These are phyloP conservation scores for Cebidichthys violaceus DNA, from an alignment of 2,113 vertebrate genomes.

Conservation along the genomic window DNA sequence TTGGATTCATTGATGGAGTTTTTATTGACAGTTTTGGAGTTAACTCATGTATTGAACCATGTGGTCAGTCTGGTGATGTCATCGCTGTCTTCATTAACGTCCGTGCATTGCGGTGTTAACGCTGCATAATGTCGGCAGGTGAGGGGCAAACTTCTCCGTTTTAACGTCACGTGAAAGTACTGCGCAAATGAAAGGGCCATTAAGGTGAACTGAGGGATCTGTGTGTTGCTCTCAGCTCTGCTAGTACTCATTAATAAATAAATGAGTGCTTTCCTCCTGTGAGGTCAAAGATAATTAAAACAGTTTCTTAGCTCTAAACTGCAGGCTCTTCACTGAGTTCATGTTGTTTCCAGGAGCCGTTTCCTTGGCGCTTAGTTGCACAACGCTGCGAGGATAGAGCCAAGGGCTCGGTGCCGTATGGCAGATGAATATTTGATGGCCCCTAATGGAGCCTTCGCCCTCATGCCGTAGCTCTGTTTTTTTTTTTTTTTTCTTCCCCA, in stretches of 20 bases:
- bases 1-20: slow-evolving; percentile 73
- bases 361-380: slow-evolving; percentile 52
- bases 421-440: slow-evolving; percentile 83
- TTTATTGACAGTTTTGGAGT: slow-evolving; percentile 74
- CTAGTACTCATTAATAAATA: slow-evolving; percentile 42
- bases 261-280: slow-evolving; percentile 26
- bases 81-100: slow-evolving; percentile 55
- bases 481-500: no score
- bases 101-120: slow-evolving; percentile 47
- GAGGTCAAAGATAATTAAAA: slow-evolving; percentile 44
- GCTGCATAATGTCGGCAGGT: slow-evolving; percentile 29
- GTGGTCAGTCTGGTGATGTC: slow-evolving; percentile 75
- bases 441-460: slow-evolving; percentile 72
- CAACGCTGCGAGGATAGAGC: slow-evolving; percentile 29
- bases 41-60: slow-evolving; percentile 67
- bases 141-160: slow-evolving; percentile 6
- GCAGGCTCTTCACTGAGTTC: slow-evolving; percentile 18
- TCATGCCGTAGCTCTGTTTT: slow-evolving; percentile 40
- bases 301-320: slow-evolving; percentile 2
- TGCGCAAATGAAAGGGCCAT: slow-evolving; percentile 23
- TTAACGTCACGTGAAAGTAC: not conserved
- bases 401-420: slow-evolving; percentile 62
- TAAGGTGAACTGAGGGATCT: slow-evolving; percentile 12
- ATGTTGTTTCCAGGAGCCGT: slow-evolving; percentile 54
- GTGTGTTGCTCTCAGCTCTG: slow-evolving; percentile 11